Evolutionary conservation across 2,797 vertebrate species (phyloP).

Genomic region (Lacerta viridis): DNA sequence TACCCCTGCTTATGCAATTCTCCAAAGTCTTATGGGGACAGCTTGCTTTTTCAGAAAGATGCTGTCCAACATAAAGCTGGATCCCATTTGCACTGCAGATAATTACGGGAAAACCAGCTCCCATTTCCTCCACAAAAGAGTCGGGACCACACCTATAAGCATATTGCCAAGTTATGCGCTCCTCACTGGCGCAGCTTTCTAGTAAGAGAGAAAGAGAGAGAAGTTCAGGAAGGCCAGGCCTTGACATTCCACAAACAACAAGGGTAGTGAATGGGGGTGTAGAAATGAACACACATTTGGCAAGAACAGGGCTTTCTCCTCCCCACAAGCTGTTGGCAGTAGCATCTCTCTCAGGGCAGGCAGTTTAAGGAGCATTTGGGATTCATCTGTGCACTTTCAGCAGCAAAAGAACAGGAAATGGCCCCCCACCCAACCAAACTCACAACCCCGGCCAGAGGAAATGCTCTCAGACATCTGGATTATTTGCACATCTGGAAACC

Average conservation of each 20-base stretch:
- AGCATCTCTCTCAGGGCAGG: not conserved
- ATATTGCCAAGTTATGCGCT: not conserved
- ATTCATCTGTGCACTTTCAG: slow-evolving; percentile 3
- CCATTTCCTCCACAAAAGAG: not conserved
- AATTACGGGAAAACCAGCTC: slow-evolving; percentile 1
- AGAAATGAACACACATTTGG: not conserved
- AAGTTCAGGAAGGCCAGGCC: slow-evolving; percentile 20
- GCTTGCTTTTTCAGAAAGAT: not conserved
- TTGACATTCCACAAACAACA: not conserved
- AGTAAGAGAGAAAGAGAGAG: not conserved
- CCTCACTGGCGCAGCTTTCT: not conserved
- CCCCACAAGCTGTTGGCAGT: slow-evolving; percentile 5
- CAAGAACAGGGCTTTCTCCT: not conserved
- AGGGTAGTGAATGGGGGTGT: not conserved
- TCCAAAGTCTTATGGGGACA: not conserved
- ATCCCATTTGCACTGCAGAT: not conserved
- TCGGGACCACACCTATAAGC: not conserved
- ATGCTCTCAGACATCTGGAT: slow-evolving; percentile 66
- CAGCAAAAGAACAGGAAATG: slow-evolving; percentile 67
- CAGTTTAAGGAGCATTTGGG: not conserved
- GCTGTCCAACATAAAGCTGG: not conserved
- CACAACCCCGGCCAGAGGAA: slow-evolving; percentile 68
- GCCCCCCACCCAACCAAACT: slow-evolving; percentile 37
- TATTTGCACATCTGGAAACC: slow-evolving; percentile 68
- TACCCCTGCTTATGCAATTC: not conserved